phyloP scores from a whole-genome alignment of 2,797 vertebrate species.

The Anguilla anguilla region DNA sequence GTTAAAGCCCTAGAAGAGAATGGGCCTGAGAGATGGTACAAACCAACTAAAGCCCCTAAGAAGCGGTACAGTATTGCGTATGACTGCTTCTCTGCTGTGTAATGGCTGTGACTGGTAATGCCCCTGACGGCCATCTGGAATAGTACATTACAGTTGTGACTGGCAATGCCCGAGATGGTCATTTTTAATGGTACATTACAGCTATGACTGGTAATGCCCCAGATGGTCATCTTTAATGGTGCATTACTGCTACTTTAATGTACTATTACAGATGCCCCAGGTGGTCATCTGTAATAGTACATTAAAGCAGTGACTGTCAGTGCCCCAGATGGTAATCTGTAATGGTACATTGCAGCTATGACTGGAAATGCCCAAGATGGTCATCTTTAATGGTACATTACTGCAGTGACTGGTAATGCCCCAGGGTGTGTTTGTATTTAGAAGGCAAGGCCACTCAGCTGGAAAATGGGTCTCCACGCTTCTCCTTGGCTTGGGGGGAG shows the following conservation, averaged over 20 bases:
- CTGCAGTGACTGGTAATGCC: neutral
- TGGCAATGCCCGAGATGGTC: neutral
- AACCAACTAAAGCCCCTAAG: conserved; percentile 29
- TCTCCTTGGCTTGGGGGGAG: neutral
- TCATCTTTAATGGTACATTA: neutral
- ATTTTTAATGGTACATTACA: neutral
- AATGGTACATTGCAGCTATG: no score
- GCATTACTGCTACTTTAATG: no score
- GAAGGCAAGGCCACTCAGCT: neutral
- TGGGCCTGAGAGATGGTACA: conserved; percentile 29
- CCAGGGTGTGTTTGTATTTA: neutral
- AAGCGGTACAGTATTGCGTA: conserved; percentile 10
- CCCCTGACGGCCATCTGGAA: neutral
- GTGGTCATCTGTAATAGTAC: no score
- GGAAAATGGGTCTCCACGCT: neutral
- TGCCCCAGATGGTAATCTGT: no score
- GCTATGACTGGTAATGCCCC: neutral
- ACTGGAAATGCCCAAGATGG: no score
- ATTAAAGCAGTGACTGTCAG: no score
- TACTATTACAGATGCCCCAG: neutral
- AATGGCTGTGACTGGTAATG: neutral
- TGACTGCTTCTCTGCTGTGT: neutral
- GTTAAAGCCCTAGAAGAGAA: conserved; percentile 32
- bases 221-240: neutral
- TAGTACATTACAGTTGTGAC: neutral